Evolutionary conservation across 1,140 invertebrate genomes (phyloP).

Genomic region (Drosophila santomea): DNA sequence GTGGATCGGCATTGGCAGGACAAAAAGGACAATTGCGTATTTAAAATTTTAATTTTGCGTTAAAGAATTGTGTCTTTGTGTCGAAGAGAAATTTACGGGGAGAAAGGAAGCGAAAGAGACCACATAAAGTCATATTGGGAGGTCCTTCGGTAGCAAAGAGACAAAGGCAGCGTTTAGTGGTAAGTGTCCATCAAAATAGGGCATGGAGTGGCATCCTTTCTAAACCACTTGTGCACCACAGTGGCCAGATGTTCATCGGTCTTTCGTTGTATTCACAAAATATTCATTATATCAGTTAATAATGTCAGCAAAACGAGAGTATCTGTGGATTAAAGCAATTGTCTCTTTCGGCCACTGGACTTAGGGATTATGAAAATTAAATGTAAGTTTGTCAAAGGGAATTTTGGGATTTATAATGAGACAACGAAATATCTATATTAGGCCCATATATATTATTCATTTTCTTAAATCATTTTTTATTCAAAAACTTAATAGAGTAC

Average conservation of each 20-base stretch:
- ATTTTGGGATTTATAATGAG: neutral
- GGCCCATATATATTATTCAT: too few relatives aligned
- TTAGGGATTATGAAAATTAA: neutral
- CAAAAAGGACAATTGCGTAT: constrained; percentile 81
- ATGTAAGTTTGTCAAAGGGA: neutral
- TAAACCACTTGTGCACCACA: constrained; percentile 45
- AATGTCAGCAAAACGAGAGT: constrained; percentile 6
- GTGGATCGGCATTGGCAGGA: constrained; percentile 36
- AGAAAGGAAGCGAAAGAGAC: constrained; percentile 66
- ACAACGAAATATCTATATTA: neutral
- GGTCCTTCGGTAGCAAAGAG: constrained; percentile 59
- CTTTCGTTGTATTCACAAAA: constrained; percentile 9
- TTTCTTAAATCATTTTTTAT: too few relatives aligned
- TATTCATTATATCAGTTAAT: constrained; percentile 13
- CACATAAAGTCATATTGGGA: constrained; percentile 75
- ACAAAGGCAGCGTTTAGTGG: constrained; percentile 67
- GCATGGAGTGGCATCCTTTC: constrained; percentile 5
- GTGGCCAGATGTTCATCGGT: constrained; percentile 39
- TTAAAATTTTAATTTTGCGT: constrained; percentile 76
- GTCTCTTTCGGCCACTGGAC: neutral
- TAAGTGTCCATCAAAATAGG: constrained; percentile 62
- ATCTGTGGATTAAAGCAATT: constrained; percentile 3
- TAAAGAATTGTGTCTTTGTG: constrained; percentile 66
- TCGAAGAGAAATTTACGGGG: constrained; percentile 40
- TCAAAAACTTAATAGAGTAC: too few relatives aligned